A percentile compares a stretch with the other conserved stretches of the same genome.
These are phyloP conservation scores for Trogon surrucura DNA, from an alignment of 2,113 vertebrate genomes.

Conservation along the genomic window DNA sequence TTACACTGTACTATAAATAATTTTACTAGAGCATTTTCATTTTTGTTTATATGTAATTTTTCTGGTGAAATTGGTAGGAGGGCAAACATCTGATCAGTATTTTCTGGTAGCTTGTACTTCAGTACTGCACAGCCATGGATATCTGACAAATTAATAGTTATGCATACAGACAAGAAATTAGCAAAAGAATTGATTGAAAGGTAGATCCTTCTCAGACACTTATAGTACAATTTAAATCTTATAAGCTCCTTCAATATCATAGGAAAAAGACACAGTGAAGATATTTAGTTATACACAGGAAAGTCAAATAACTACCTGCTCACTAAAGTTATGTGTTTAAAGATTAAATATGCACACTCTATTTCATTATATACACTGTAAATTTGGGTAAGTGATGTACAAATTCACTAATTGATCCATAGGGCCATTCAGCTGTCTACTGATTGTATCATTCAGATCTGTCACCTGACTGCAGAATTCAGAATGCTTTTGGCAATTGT, in stretches of 20 bases:
- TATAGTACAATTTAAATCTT: neutral
- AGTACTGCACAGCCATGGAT: neutral
- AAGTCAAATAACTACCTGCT: neutral
- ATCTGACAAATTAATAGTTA: neutral
- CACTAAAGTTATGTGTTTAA: neutral
- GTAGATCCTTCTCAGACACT: neutral
- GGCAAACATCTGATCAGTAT: neutral
- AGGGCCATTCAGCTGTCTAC: neutral
- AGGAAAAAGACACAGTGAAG: neutral
- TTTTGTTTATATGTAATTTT: neutral
- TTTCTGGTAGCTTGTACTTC: neutral
- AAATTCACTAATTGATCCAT: neutral
- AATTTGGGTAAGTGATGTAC: neutral
- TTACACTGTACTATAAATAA: constrained; percentile 32
- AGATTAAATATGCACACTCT: neutral
- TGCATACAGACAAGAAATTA: neutral
- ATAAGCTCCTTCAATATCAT: neutral
- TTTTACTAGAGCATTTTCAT: neutral
- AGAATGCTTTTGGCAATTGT: neutral
- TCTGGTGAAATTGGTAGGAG: neutral
- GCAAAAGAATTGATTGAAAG: neutral
- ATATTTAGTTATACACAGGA: neutral
- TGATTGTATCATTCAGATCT: neutral
- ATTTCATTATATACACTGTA: neutral
- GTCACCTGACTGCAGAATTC: neutral